Evolutionary conservation across 2,888 invertebrate species (phyloP), one percentile per base, ranked within the genome.

Genomic region (Pristionchus entomophagus): DNA sequence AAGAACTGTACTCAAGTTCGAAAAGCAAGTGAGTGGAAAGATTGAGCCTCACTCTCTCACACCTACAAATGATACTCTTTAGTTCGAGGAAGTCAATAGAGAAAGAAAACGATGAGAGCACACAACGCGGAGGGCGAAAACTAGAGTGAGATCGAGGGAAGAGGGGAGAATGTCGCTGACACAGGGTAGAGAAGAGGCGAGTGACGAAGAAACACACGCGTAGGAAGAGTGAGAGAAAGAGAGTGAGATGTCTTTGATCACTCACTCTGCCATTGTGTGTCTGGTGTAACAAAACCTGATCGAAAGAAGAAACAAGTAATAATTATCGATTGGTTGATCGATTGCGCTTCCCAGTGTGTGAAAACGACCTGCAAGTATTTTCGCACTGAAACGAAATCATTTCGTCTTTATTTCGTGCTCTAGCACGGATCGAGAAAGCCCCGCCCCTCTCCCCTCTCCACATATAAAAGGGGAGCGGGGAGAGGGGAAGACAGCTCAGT

Each of bases 111-210:
- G n/a, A n/a, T n/a, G n/a, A n/a, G 73, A 73, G 32, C 19, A 29
- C 4, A 41, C n/a, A 73, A 17, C 10, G 38, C 14, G 73, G n/a
- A 73, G 41, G 38, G n/a, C n/a, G n/a, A n/a, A n/a, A n/a, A n/a
- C n/a, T n/a, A n/a, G n/a, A n/a, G n/a, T n/a, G n/a, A n/a, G n/a
- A n/a, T n/a, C n/a, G n/a, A n/a, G 41, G 73, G 41, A 29, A n/a
- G 41, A 73, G 26, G n/a, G 26, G 80, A 12, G 41, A 41, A 77
- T 45, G 77, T 45, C 45, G 12, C 12, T 45, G 77, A 77, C 17
- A 77, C 26, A 80, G 80, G n/a, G 80, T 26, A 80, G 32, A 80
- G 45, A n/a, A n/a, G n/a, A 49, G n/a, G 26, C 49, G 51, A 80
- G 80, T 51, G 26, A n/a, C 38, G 73, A 73, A 73, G 65, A 65